A percentile compares a stretch with the other conserved stretches of the same genome.
phyloP scores from a whole-genome alignment of 2,888 invertebrate genomes.

The Erynnis tages region DNA sequence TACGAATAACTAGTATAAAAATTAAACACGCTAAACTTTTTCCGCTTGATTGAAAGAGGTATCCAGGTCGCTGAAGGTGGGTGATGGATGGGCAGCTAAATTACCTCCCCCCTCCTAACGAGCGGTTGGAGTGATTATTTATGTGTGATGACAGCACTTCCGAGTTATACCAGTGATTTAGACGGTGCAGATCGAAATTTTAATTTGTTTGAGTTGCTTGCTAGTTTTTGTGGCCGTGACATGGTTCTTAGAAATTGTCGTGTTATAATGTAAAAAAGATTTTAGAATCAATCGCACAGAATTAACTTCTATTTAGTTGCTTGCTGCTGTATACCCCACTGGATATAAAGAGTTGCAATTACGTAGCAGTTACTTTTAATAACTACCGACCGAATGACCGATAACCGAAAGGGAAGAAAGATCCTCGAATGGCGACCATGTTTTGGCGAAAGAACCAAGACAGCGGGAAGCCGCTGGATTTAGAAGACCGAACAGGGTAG shows the following conservation, averaged over 20 bases:
- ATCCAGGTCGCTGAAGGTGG: conserved; percentile 65
- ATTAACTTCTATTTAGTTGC: too few species aligned
- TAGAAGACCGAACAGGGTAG: too few species aligned
- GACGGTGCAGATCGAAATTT: conserved; percentile 31
- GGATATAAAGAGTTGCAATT: too few species aligned
- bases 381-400: too few species aligned
- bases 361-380: too few species aligned
- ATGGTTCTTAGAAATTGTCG: neutral
- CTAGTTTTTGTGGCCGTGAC: neutral
- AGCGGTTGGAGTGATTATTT: conserved; percentile 71
- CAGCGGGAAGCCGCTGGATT: too few species aligned
- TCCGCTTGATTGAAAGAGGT: conserved; percentile 59
- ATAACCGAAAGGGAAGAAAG: too few species aligned
- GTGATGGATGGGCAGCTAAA: conserved; percentile 72
- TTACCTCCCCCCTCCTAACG: conserved; percentile 61
- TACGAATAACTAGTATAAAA: conserved; percentile 1
- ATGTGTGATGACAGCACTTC: conserved; percentile 73
- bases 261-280: too few species aligned
- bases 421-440: too few species aligned
- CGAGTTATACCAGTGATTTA: conserved; percentile 64
- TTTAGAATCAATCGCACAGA: too few species aligned
- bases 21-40: conserved; percentile 5
- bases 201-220: conserved; percentile 39
- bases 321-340: too few species aligned
- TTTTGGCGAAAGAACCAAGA: too few species aligned